Evolutionary conservation across 2,888 invertebrate species (phyloP).

Genomic region (Brenthis ino): DNA sequence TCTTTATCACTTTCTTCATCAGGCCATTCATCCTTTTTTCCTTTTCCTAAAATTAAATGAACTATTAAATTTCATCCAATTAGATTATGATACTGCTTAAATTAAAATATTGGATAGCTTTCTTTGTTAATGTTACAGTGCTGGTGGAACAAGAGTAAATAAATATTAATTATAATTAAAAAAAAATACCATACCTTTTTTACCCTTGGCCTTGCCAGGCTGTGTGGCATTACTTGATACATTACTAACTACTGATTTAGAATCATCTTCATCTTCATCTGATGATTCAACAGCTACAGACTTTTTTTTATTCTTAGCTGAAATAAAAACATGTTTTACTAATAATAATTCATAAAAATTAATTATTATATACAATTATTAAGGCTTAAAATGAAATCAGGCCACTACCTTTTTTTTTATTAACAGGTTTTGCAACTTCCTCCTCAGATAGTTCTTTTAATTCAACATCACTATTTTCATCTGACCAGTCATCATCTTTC

Average conservation of each 20-base stretch:
- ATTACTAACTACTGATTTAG: conserved; percentile 67
- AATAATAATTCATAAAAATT: not conserved
- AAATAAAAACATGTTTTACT: conserved; percentile 9
- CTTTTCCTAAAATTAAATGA: conserved; percentile 63
- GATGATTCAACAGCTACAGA: conserved; percentile 73
- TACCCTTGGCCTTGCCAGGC: conserved; percentile 57
- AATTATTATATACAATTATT: no score
- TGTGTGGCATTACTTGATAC: conserved; percentile 61
- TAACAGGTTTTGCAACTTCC: conserved; percentile 65
- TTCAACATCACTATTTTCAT: conserved; percentile 75
- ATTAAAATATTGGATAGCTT: not conserved
- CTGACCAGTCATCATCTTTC: conserved; percentile 81
- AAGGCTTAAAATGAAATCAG: not conserved
- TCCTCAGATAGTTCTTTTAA: conserved; percentile 71
- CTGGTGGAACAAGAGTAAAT: not conserved
- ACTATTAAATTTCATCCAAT: not conserved
- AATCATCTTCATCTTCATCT: conserved; percentile 75
- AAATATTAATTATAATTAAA: not conserved
- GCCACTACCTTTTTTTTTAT: conserved; percentile 73
- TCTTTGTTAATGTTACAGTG: not conserved
- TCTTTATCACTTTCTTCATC: conserved; percentile 77
- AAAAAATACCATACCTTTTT: conserved; percentile 55
- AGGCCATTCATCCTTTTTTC: conserved; percentile 82
- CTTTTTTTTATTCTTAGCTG: conserved; percentile 67
- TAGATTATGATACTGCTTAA: not conserved